Evolutionary conservation across 2,888 invertebrate species (phyloP).

Genomic region (Drosophila kambysellisi): DNA sequence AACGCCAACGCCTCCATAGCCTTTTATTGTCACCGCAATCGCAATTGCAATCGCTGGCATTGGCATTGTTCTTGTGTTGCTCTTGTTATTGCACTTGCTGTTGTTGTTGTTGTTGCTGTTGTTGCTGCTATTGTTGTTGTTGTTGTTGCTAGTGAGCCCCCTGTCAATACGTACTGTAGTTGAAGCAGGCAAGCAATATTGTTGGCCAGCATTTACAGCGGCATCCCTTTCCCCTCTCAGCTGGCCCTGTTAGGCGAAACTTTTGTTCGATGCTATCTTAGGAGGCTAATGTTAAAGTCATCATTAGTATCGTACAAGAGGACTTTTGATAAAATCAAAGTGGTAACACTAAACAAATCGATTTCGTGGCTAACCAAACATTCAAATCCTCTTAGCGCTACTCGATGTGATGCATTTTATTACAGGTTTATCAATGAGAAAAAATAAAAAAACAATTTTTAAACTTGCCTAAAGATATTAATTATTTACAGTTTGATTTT

Average conservation of each 20-base stretch:
- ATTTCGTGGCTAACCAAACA: not conserved
- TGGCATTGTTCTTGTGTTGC: slow-evolving; percentile 22
- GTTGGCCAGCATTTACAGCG: slow-evolving; percentile 34
- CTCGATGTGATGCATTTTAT: not conserved
- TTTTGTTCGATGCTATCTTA: slow-evolving; percentile 14
- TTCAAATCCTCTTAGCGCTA: not conserved
- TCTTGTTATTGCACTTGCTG: slow-evolving; percentile 29
- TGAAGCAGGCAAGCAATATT: slow-evolving; percentile 21
- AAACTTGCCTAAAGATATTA: not conserved
- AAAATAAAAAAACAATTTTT: not conserved
- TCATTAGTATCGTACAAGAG: slow-evolving; percentile 30
- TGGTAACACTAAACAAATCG: not conserved
- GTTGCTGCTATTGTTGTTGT: slow-evolving; percentile 23
- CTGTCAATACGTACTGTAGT: slow-evolving; percentile 57
- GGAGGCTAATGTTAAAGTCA: slow-evolving; percentile 35
- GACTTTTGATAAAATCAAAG: not conserved
- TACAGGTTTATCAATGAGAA: not conserved
- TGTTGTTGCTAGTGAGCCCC: slow-evolving; percentile 33
- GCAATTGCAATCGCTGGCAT: slow-evolving; percentile 53
- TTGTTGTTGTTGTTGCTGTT: slow-evolving; percentile 9
- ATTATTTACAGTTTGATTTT: not conserved
- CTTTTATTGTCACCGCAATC: slow-evolving; percentile 73
- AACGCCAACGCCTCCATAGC: slow-evolving; percentile 48
- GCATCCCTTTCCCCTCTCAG: not conserved
- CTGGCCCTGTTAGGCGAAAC: not conserved